Conservation (phyloP, 1,140 invertebrate species). For the Leptonema lineaticorne region DNA sequence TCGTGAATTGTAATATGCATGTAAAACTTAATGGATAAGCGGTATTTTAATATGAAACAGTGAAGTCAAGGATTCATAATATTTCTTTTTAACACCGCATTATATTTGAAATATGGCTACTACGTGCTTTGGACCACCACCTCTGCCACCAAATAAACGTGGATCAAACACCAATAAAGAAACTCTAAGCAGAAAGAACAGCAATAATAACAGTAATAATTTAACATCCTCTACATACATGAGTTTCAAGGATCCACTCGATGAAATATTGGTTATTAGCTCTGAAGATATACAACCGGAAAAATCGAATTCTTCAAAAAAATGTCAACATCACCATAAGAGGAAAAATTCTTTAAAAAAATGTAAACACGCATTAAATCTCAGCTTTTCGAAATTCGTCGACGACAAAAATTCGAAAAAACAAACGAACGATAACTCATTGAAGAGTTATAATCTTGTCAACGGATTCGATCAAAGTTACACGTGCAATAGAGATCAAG, state of each 20-base stretch:
- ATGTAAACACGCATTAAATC: constrained; percentile 40
- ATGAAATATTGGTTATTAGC: constrained; percentile 55
- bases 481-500: constrained; percentile 48
- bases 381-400: constrained; percentile 34
- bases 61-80: no score
- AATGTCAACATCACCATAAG: constrained; percentile 37
- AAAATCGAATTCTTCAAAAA: constrained; percentile 27
- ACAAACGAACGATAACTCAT: constrained; percentile 19
- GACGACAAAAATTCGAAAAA: constrained; percentile 31
- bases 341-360: constrained; percentile 40
- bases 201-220: constrained; percentile 19
- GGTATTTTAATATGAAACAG: no score
- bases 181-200: constrained; percentile 33
- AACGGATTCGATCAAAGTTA: constrained; percentile 45
- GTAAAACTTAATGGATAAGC: no score
- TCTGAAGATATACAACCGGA: constrained; percentile 53
- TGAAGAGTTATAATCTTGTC: constrained; percentile 36
- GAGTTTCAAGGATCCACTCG: constrained; percentile 52
- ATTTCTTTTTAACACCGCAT: no score
- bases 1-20: no score
- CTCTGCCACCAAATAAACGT: constrained; percentile 43
- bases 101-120: constrained; percentile 37
- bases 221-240: constrained; percentile 54
- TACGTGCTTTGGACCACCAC: constrained; percentile 45
- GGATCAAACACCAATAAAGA: constrained; percentile 31